Evolutionary conservation across 2,113 vertebrate genomes (phyloP).

Genomic region (Tragulus kanchil): DNA sequence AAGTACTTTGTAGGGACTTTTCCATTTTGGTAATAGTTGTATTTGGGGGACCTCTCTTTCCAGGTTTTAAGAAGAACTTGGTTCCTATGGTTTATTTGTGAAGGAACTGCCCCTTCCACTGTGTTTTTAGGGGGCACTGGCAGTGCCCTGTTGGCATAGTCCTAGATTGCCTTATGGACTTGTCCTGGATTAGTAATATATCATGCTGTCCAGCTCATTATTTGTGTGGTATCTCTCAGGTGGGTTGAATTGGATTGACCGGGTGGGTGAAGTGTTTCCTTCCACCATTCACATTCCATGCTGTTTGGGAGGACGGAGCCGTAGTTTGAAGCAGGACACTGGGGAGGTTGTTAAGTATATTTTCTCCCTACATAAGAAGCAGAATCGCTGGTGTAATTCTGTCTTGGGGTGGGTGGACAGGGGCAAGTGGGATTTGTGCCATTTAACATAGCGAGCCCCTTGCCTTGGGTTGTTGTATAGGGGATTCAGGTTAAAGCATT

Average conservation of each 20-base stretch:
- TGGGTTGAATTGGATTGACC: neutral
- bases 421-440: neutral
- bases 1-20: neutral
- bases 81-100: neutral
- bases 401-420: too few relatives aligned
- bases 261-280: neutral
- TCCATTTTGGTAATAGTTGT: neutral
- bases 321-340: neutral
- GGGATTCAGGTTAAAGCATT: neutral
- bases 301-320: neutral
- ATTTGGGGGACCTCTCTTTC: neutral
- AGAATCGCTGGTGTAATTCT: neutral
- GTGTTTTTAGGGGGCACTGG: neutral
- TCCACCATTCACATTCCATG: neutral
- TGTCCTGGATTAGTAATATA: too few relatives aligned
- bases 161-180: neutral
- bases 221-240: neutral
- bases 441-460: fast-evolving
- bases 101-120: neutral
- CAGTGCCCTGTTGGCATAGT: neutral
- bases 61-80: neutral
- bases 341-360: neutral
- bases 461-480: neutral
- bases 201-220: neutral
- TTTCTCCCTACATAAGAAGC: neutral